These are phyloP conservation scores for Ylistrum balloti DNA, from an alignment of 1,140 invertebrate species.

Conservation along the genomic window DNA sequence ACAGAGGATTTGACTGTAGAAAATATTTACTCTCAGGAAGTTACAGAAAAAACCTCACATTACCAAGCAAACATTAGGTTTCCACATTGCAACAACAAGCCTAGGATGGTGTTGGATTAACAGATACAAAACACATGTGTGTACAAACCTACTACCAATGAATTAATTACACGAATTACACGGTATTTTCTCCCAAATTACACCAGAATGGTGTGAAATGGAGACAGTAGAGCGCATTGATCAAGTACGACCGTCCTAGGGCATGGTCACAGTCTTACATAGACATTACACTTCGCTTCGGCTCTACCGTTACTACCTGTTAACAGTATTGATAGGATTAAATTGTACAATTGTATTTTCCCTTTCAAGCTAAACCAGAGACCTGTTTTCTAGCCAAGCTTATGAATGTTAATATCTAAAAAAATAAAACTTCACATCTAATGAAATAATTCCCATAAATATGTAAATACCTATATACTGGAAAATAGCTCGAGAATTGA, in stretches of 20 bases:
- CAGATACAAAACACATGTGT: not conserved
- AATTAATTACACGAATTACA: not conserved
- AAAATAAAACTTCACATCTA: too few species aligned
- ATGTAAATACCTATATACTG: too few species aligned
- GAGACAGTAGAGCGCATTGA: not conserved
- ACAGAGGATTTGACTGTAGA: not conserved
- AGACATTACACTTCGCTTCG: not conserved
- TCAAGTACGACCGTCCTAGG: not conserved
- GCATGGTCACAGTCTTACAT: not conserved
- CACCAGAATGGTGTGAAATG: not conserved
- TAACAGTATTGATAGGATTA: not conserved
- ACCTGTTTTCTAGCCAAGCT: too few species aligned
- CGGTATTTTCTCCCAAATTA: not conserved
- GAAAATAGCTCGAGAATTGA: too few species aligned
- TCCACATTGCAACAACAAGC: not conserved
- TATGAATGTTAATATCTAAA: too few species aligned
- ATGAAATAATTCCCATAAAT: too few species aligned
- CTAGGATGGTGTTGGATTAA: not conserved
- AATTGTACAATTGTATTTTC: too few species aligned
- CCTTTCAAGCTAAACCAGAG: too few species aligned
- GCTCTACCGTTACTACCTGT: not conserved
- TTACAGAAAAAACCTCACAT: not conserved
- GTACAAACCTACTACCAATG: not conserved
- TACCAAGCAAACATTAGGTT: not conserved
- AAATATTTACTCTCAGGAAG: not conserved